These are phyloP conservation scores for Holcopasites calliopsidis DNA, from an alignment of 1,140 invertebrate species.

Conservation along the genomic window DNA sequence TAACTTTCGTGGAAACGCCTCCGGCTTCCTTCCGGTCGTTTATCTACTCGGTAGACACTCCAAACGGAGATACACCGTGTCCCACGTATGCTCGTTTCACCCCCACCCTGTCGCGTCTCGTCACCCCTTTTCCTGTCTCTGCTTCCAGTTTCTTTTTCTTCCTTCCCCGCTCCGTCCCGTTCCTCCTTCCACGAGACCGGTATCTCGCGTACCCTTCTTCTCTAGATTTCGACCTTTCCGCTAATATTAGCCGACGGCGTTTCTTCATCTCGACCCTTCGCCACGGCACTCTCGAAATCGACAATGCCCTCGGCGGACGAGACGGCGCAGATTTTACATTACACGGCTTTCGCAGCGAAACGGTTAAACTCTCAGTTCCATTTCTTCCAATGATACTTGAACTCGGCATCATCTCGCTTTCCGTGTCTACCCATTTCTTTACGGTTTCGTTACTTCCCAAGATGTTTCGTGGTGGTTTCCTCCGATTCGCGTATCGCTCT, in stretches of 20 bases:
- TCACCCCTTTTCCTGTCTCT: background rate
- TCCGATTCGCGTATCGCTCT: background rate
- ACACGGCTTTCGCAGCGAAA: too few relatives aligned
- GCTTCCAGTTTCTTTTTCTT: background rate
- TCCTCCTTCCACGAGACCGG: background rate
- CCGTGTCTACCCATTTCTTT: too few relatives aligned
- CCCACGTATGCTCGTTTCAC: constrained; percentile 19
- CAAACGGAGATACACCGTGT: constrained; percentile 39
- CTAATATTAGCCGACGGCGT: constrained; percentile 25
- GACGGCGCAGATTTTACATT: too few relatives aligned
- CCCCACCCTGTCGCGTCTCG: background rate
- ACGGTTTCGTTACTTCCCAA: too few relatives aligned
- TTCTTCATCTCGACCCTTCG: background rate
- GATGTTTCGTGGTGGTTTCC: too few relatives aligned
- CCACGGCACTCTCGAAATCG: too few relatives aligned
- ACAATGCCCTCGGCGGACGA: too few relatives aligned
- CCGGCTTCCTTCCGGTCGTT: constrained; percentile 75
- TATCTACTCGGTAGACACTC: constrained; percentile 67
- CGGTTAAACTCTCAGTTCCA: too few relatives aligned
- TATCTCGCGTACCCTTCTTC: constrained; percentile 2
- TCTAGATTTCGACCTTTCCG: constrained; percentile 26
- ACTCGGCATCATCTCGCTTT: too few relatives aligned
- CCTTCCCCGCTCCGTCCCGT: background rate
- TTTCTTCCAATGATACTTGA: too few relatives aligned
- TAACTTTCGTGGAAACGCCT: constrained; percentile 69